Conservation (phyloP, 2,797 vertebrate genomes). For the Intellagama lesueurii region DNA sequence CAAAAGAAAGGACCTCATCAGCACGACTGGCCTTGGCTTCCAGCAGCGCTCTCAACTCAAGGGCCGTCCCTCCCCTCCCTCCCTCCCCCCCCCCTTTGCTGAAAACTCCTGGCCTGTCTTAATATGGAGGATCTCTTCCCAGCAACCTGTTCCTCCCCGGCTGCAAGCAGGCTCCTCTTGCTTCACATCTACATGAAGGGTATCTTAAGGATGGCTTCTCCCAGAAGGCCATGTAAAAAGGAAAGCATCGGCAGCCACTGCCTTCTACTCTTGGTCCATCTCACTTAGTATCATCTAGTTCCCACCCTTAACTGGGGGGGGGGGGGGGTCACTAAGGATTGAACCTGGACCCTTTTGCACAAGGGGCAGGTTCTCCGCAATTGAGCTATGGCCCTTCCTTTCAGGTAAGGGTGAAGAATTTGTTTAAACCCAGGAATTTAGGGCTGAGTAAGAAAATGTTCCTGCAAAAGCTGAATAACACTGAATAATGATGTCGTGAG, state of each 20-base stretch:
- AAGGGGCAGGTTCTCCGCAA: background rate
- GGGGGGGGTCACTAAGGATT: too few relatives aligned
- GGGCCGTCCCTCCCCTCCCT: slow-evolving; percentile 35
- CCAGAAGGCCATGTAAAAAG: background rate
- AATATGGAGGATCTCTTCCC: background rate
- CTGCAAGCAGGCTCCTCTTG: too few relatives aligned
- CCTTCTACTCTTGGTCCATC: background rate
- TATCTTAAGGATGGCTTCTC: background rate
- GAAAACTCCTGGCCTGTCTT: background rate
- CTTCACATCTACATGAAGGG: background rate
- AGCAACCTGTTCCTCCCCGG: slow-evolving; percentile 5
- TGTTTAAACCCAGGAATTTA: too few relatives aligned
- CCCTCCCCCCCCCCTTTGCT: background rate
- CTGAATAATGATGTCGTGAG: too few relatives aligned
- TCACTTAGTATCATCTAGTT: background rate
- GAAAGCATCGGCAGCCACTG: background rate
- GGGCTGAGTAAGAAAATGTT: too few relatives aligned
- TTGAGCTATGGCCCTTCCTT: background rate
- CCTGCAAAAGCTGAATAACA: too few relatives aligned
- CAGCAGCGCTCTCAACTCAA: slow-evolving; percentile 65
- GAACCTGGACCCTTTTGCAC: background rate
- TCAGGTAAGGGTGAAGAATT: too few relatives aligned
- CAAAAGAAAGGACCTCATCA: slow-evolving; percentile 92
- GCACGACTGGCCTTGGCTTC: slow-evolving; percentile 89
- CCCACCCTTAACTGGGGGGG: background rate